Conservation (phyloP, 2,113 vertebrate species). For the Donacobius atricapilla region DNA sequence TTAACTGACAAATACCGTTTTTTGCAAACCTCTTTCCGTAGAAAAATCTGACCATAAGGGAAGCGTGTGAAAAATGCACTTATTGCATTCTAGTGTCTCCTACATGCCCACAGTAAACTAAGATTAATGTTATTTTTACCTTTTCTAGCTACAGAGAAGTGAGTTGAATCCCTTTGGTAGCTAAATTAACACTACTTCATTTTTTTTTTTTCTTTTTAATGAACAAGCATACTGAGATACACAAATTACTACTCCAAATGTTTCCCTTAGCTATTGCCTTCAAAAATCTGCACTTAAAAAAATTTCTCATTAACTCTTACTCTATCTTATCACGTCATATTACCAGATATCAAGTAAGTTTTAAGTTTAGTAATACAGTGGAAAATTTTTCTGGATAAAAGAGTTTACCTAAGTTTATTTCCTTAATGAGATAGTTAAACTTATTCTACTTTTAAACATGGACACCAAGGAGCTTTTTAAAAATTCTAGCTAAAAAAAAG, state of each 20-base stretch:
- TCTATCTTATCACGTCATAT: neutral
- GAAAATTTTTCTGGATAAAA: neutral
- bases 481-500: neutral
- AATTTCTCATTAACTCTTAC: neutral
- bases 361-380: neutral
- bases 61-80: neutral
- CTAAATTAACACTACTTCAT: neutral
- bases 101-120: neutral
- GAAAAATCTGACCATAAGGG: neutral
- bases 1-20: neutral
- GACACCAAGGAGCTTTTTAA: neutral
- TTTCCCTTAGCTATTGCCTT: neutral
- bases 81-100: neutral
- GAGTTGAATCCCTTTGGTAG: neutral
- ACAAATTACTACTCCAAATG: neutral
- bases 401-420: neutral
- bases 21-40: neutral
- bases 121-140: neutral
- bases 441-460: neutral
- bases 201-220: neutral
- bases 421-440: neutral
- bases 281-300: neutral
- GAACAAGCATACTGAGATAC: neutral
- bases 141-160: neutral
- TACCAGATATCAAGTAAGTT: neutral